Evolutionary conservation across 1,140 invertebrate species (phyloP).

Genomic region (Pantala flavescens): DNA sequence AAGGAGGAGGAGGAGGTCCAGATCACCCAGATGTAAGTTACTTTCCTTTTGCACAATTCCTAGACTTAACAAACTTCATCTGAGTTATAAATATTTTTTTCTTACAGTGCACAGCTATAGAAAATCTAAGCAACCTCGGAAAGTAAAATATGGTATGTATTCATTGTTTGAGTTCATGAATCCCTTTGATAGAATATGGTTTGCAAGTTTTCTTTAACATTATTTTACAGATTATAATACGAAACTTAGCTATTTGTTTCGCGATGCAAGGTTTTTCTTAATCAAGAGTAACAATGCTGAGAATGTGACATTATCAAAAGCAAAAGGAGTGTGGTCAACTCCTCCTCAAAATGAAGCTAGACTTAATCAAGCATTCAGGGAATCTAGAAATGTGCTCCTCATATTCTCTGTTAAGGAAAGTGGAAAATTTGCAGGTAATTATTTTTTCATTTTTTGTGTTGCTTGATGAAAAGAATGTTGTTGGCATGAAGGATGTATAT

Average conservation of each 20-base stretch:
- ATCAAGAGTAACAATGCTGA: conserved; percentile 98
- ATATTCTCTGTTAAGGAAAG: conserved; percentile 98
- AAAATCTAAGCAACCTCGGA: background rate
- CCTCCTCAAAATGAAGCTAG: conserved; percentile 93
- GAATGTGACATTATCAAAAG: conserved; percentile 89
- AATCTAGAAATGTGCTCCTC: conserved; percentile 86
- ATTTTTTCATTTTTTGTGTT: background rate
- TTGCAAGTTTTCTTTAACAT: background rate
- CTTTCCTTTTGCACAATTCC: background rate
- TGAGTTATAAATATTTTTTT: background rate
- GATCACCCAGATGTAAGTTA: background rate
- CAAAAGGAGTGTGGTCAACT: conserved; percentile 95
- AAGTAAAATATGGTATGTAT: conserved; percentile 1
- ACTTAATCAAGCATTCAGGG: conserved; percentile 85
- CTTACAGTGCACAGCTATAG: background rate
- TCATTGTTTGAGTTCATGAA: background rate
- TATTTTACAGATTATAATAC: conserved; percentile 57
- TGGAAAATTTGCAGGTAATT: conserved; percentile 60
- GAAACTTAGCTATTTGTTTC: conserved; percentile 88
- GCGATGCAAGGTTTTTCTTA: conserved; percentile 90
- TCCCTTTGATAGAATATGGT: background rate
- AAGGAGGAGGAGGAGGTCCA: background rate
- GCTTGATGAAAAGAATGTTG: too few species aligned
- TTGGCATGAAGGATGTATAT: too few species aligned
- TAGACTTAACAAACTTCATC: background rate